phyloP scores from a whole-genome alignment of 2,888 invertebrate species.

The Scelioninae gen. 2 region DNA sequence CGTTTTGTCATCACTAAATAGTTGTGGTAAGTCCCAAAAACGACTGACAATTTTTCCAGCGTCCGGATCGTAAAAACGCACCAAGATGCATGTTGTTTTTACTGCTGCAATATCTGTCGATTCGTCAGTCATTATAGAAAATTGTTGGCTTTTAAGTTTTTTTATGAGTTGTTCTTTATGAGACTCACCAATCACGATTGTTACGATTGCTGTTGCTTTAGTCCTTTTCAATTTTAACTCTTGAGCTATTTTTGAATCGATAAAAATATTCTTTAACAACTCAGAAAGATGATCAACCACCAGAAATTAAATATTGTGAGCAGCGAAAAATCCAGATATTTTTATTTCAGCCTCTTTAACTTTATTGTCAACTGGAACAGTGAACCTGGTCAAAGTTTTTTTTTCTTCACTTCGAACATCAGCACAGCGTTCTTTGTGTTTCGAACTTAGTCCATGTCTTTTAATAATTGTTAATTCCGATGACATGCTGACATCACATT shows the following conservation, averaged over 20 bases:
- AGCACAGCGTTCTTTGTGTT: slow-evolving; percentile 17
- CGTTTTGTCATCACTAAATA: no score
- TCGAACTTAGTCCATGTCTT: slow-evolving; percentile 7
- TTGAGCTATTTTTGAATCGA: slow-evolving; percentile 26
- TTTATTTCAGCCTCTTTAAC: slow-evolving; percentile 28
- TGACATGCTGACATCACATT: slow-evolving; percentile 3
- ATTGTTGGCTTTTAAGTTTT: no score
- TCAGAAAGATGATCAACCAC: slow-evolving; percentile 39
- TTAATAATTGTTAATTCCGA: slow-evolving; percentile 22
- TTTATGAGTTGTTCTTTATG: no score
- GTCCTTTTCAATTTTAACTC: slow-evolving; percentile 16
- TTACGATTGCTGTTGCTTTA: slow-evolving; percentile 34
- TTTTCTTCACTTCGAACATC: slow-evolving; percentile 13
- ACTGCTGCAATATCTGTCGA: no score
- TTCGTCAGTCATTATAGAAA: no score
- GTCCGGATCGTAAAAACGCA: no score
- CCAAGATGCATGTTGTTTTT: no score
- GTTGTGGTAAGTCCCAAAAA: no score
- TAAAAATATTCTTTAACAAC: slow-evolving; percentile 12
- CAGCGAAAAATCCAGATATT: slow-evolving; percentile 35
- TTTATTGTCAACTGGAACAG: slow-evolving; percentile 17
- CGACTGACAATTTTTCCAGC: no score
- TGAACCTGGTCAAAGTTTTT: slow-evolving; percentile 21
- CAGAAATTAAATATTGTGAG: slow-evolving; percentile 27
- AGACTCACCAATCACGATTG: slow-evolving; percentile 34